A percentile compares a stretch with the other conserved stretches of the same genome.
Conservation (phyloP, 2,113 vertebrate species). For the Pogonocichla stellata region DNA sequence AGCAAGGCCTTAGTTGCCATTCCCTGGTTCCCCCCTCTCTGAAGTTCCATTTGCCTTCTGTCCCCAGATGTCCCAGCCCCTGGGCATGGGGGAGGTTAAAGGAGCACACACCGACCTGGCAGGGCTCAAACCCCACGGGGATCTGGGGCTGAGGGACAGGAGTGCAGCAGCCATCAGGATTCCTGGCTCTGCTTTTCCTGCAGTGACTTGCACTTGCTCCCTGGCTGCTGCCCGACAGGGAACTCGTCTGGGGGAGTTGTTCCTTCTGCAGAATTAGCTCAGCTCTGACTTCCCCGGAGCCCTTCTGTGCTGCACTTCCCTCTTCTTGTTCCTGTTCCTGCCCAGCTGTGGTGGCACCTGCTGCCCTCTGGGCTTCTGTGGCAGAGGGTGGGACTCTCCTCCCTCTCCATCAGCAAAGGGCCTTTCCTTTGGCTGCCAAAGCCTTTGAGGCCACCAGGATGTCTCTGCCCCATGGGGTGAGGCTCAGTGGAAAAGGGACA, state of each 20-base stretch:
- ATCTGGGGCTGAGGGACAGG: background rate
- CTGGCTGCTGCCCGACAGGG: background rate
- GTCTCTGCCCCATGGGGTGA: rapidly evolving
- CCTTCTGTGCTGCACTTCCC: background rate
- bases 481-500: background rate
- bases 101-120: rapidly evolving
- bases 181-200: background rate
- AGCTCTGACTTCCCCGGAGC: background rate
- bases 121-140: rapidly evolving
- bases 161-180: background rate
- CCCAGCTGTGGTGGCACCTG: background rate
- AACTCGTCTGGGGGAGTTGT: background rate
- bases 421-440: background rate
- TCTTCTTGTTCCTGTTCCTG: background rate
- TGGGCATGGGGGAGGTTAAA: rapidly evolving
- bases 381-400: rapidly evolving
- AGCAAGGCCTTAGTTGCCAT: background rate
- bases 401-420: background rate
- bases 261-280: background rate
- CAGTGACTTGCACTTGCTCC: background rate
- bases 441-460: background rate
- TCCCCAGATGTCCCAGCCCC: background rate
- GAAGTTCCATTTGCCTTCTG: background rate
- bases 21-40: background rate
- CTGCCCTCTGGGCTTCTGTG: background rate